These are phyloP conservation scores for Paradisaea rubra DNA, from an alignment of 2,113 vertebrate species.

Conservation along the genomic window DNA sequence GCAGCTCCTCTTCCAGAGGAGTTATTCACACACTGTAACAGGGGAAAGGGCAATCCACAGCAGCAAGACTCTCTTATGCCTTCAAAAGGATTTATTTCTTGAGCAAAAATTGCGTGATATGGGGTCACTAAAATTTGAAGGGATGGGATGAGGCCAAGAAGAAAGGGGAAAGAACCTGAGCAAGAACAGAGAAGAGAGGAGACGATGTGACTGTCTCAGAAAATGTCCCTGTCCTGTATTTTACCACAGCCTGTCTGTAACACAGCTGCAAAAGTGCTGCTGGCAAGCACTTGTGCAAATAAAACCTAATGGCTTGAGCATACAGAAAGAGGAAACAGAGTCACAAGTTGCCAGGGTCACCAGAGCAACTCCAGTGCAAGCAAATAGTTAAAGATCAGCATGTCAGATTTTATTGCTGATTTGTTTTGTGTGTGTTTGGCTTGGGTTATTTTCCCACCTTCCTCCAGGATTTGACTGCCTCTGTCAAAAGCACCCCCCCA, in stretches of 20 bases:
- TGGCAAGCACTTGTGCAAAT: neutral
- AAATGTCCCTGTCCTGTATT: neutral
- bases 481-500: neutral
- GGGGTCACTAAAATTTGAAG: neutral
- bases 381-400: neutral
- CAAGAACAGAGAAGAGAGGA: neutral
- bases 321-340: neutral
- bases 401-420: neutral
- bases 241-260: neutral
- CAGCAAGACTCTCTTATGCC: neutral
- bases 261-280: neutral
- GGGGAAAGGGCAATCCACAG: constrained; percentile 18
- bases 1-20: neutral
- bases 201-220: neutral
- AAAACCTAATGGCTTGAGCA: neutral
- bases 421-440: neutral
- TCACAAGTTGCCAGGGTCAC: neutral
- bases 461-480: neutral
- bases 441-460: fast-evolving
- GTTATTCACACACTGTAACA: neutral
- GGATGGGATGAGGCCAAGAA: neutral
- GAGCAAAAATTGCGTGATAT: neutral
- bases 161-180: neutral
- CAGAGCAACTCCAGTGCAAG: neutral
- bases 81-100: constrained; percentile 19